Evolutionary conservation across 2,113 vertebrate genomes (phyloP), one percentile per base, ranked within the genome.

Genomic region (Cyphomyrus discorhynchus): DNA sequence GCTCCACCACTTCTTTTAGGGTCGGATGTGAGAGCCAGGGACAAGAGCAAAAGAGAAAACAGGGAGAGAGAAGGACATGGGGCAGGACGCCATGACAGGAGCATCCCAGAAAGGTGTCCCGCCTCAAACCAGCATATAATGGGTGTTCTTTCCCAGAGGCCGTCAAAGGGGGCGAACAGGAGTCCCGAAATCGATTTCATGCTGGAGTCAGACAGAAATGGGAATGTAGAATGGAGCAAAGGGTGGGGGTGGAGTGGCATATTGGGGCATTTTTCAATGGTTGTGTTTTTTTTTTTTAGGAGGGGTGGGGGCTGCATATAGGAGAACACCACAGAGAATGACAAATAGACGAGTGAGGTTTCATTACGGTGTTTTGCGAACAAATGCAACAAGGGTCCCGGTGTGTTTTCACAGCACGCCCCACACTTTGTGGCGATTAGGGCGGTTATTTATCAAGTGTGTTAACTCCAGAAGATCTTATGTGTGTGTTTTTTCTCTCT

Each of bases 161-260:
- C 91, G 90, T 93, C 93, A 95, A 95, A 92, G 92, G 92, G 93
- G 62, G 90, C 91, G 86, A 88, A 90, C 91, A 90, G 93, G 90
- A 89, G 88, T 90, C 93, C 91, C 62, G 45, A 93, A 95, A 95
- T 95, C 92, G 93, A 95, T 95, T 95, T 95, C 94, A 95, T 95
- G 94, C 93, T 88, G 92, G 93, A 94, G 94, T 95, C 94, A 94
- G 94, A 94, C 92, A 91, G 91, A 92, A 92, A 92, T 92, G 35
- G 31, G 92, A 86, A 21, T 90, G 93, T 92, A 92, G 91, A 92
- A 91, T 90, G 92, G 92, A 90, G 91, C 89, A 90, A 87, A 93
- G 92, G 91, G 89, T 90, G 89, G 90, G 88, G 91, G 85, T 45
- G 21, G 90, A 45, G 46, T 83, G 91, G 50, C 70, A 13, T 86